A percentile compares a stretch with the other conserved stretches of the same genome.
phyloP scores from a whole-genome alignment of 2,113 vertebrate genomes.

The Pluvialis apricaria region DNA sequence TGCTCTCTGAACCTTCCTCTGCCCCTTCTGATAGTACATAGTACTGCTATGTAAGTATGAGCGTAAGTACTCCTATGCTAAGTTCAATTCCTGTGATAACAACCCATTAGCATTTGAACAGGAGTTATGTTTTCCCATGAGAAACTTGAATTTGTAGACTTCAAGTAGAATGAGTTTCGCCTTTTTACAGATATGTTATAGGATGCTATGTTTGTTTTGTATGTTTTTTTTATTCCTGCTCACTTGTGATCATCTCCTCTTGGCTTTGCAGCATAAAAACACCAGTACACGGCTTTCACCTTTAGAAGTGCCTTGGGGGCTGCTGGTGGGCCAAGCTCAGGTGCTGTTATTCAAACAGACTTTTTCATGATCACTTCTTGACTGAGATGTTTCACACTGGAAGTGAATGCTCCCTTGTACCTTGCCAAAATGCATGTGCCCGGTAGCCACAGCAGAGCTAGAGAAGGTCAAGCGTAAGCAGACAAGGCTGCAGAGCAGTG shows the following conservation, averaged over 20 bases:
- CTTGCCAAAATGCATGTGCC: background rate
- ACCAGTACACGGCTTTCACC: background rate
- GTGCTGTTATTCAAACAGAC: background rate
- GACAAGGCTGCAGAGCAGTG: background rate
- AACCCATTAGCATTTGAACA: slow-evolving; percentile 26
- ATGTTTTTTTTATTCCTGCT: background rate
- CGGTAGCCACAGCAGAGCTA: background rate
- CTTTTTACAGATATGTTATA: background rate
- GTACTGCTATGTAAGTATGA: background rate
- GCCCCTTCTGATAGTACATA: background rate
- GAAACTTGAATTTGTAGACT: background rate
- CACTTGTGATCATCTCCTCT: background rate
- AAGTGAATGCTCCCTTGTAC: background rate
- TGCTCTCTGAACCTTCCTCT: slow-evolving; percentile 28
- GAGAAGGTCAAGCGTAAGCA: background rate
- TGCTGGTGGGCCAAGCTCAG: background rate
- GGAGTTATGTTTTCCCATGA: background rate
- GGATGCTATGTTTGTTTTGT: background rate
- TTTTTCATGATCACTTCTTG: background rate
- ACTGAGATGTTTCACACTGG: background rate
- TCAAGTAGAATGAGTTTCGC: background rate
- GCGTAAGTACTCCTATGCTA: too few species aligned
- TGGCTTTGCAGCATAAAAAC: background rate
- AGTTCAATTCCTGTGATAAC: background rate
- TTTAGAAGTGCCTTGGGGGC: background rate